Conservation (phyloP, 2,797 vertebrate genomes). For the Paguma larvata region DNA sequence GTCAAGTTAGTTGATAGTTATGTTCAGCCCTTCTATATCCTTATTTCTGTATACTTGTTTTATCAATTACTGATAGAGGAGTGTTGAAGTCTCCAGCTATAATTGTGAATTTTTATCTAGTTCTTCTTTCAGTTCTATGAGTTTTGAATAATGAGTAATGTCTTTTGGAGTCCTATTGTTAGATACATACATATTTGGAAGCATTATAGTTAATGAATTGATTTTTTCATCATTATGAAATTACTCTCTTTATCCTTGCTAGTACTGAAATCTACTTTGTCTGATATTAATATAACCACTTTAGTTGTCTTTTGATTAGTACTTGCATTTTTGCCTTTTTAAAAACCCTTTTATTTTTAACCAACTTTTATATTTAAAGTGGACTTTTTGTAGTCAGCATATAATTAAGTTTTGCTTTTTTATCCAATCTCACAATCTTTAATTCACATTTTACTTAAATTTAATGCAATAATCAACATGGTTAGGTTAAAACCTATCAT, state of each 20-base stretch:
- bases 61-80: not conserved
- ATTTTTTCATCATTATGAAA: not conserved
- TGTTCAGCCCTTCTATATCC: not conserved
- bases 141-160: constrained; percentile 7
- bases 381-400: not conserved
- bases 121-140: constrained; percentile 18
- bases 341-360: not conserved
- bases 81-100: not conserved
- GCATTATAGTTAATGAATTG: not conserved
- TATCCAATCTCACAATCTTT: not conserved
- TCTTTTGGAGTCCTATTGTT: not conserved
- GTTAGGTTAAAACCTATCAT: not conserved
- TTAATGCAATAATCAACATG: not conserved
- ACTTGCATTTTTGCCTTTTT: not conserved
- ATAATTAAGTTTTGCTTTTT: constrained; percentile 15
- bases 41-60: not conserved
- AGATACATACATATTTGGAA: not conserved
- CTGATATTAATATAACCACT: not conserved
- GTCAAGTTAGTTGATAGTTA: not conserved
- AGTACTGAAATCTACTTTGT: constrained; percentile 40
- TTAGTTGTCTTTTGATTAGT: constrained; percentile 40
- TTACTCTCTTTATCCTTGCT: not conserved
- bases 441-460: not conserved
- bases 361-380: not conserved
- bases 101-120: not conserved